Evolutionary conservation across 2,797 vertebrate genomes (phyloP), one percentile per base, ranked within the genome.

Genomic region (Valencia hispanica): DNA sequence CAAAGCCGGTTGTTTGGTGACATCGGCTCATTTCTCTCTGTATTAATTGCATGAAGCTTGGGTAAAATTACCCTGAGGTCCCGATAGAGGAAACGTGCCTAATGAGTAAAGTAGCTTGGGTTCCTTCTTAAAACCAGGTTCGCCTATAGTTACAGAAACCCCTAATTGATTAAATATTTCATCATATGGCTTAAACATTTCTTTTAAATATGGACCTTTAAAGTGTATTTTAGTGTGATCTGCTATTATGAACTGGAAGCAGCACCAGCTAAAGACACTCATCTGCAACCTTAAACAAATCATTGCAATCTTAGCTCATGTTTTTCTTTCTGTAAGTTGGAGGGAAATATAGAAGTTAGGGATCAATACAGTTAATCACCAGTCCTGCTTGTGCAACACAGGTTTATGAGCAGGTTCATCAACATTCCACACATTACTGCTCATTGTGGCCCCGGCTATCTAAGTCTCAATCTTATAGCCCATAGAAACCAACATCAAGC

Each of bases 131-230:
- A 93, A 92, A 93, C 84, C 83, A 77, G 73, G 72, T 86, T 78
- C 69, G 68, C 84, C 88, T 82, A 79, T 71, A 87, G 90, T 83
- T 86, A 86, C 74, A 87, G 88, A 93, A 94, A 84, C 82, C 90
- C 86, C 77, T 86, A 90, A 93, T 92, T 92, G 89, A 91, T 88
- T 89, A 90, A 94, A 94, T 93, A 93, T 94, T 94, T 93, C 87
- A 94, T 94, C 90, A 93, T 75, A 74, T 75, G 68, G 57, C 72
- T 79, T 94, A 90, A 93, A 95, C 94, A 93, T 95, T 94, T 94
- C 77, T 94, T 94, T 87, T 88, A 86, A 89, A 91, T 88, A 78
- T 87, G 89, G 78, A 85, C 93, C 90, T 88, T 87, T 18, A 45
- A 82, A 86, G n/a, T 92, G 85, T 84, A 78, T 87, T 92, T 87